Evolutionary conservation across 2,113 vertebrate species (phyloP), one percentile per base, ranked within the genome.

Genomic region (Saimiri boliviensis): DNA sequence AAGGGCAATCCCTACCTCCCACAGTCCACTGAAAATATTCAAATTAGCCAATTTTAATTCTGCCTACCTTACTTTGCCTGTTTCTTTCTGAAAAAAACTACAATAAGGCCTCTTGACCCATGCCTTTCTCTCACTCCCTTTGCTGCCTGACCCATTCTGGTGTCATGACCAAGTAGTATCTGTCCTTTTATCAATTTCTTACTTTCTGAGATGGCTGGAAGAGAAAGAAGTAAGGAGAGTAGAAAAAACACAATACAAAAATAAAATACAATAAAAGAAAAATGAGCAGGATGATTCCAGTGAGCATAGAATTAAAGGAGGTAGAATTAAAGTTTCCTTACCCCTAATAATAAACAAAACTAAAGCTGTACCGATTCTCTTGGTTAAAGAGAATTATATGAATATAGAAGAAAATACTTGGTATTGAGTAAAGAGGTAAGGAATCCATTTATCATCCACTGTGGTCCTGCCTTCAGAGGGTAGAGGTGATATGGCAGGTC

Each of bases 401-500:
- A 89, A 60, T 63, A 19, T 86, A 66, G 71, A 35, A 71, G 58
- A 73, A 74, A 91, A 35, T 42, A 49, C 37, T 3, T 40, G 37
- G 6, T 21, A 9, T 16, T 71, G 40, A 87, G 19, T 9, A 13
- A 84, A 54, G 76, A 56, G 30, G 83, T 58, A 49, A 14, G 60
- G 60, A 45, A 4, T 35, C 8, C 2, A 25, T 37, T 86, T 71
- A 35, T 13, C 13, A 9, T 6, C 76, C 1, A 30, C 40, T 45
- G 35, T 30, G 32, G 76, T 37, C 21, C 6, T 70, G 60, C 70
- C 23, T 35, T 71, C 47, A 83, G 27, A 16, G 63, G 27, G 17
- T 56, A 37, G 42, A 45, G 40, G 8, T 6, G 1, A 2, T 37
- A 10, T 0, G 1, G 2, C 5, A 3, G n/a, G 9, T 23, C 37